These are phyloP conservation scores for Copidosoma aretas DNA, from an alignment of 2,888 invertebrate species.

Conservation along the genomic window DNA sequence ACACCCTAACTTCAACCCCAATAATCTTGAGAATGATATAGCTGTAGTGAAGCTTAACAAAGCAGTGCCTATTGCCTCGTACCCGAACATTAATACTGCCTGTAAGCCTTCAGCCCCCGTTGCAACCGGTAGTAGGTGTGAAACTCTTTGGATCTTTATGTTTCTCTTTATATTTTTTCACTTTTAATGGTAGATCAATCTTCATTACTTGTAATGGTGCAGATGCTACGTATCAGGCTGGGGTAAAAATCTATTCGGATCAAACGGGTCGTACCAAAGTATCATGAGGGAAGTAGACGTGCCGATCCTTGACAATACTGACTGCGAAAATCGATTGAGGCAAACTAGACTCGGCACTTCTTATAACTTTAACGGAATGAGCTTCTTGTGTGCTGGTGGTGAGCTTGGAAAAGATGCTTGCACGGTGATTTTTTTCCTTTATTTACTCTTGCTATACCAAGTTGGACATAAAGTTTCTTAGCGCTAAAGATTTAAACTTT, in stretches of 20 bases:
- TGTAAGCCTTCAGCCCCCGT: neutral
- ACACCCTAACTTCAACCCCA: neutral
- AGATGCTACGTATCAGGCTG: neutral
- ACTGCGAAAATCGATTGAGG: neutral
- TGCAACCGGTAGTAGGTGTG: neutral
- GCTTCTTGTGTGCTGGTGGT: neutral
- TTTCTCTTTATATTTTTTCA: too few relatives aligned
- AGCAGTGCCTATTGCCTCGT: neutral
- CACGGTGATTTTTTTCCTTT: neutral
- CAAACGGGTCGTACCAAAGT: neutral
- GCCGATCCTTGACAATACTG: neutral
- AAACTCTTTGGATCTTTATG: too few relatives aligned
- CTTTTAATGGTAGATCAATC: too few relatives aligned
- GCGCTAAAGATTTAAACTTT: too few relatives aligned
- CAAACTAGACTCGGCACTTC: neutral
- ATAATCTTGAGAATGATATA: neutral
- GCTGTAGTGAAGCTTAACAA: neutral
- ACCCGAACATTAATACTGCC: neutral
- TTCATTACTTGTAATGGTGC: neutral
- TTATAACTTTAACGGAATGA: neutral
- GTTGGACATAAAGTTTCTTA: too few relatives aligned
- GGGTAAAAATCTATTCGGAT: neutral
- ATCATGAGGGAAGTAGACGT: neutral
- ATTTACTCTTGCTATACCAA: too few relatives aligned
- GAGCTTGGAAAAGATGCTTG: neutral